Evolutionary conservation across 2,888 invertebrate species (phyloP).

Genomic region (Drosophila neoperkinsi): DNA sequence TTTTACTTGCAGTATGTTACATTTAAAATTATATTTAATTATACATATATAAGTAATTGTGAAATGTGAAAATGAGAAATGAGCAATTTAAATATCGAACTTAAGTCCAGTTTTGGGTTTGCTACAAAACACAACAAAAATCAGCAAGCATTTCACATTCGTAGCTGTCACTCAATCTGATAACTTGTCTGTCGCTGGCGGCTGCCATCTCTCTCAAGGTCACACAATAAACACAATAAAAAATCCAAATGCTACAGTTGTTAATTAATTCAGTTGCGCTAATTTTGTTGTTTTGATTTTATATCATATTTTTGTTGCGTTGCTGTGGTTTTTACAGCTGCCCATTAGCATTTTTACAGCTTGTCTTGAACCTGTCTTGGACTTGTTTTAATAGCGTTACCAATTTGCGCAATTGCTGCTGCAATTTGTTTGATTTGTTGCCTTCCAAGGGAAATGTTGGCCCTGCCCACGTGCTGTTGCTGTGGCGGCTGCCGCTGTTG

Average conservation of each 20-base stretch:
- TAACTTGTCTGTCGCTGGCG: conserved; percentile 9
- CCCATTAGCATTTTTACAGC: conserved; percentile 62
- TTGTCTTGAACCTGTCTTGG: conserved; percentile 30
- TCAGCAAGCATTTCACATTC: conserved; percentile 48
- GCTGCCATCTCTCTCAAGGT: conserved; percentile 67
- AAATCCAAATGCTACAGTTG: conserved; percentile 69
- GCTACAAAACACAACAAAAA: conserved; percentile 35
- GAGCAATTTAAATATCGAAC: conserved; percentile 21
- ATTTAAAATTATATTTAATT: conserved; percentile 72
- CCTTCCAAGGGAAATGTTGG: conserved; percentile 48
- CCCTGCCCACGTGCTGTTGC: conserved; percentile 45
- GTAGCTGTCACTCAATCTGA: conserved; percentile 48
- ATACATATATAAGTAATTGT: conserved; percentile 50
- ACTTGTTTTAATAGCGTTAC: conserved; percentile 41
- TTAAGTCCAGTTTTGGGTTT: conserved; percentile 37
- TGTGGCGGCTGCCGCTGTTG: conserved; percentile 2
- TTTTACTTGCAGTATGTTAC: conserved; percentile 41
- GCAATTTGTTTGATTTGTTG: conserved; percentile 57
- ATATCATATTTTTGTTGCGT: conserved; percentile 4
- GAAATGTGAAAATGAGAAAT: conserved; percentile 54
- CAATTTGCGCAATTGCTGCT: conserved; percentile 65
- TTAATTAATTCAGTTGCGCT: conserved; percentile 78
- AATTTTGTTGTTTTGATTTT: conserved; percentile 62
- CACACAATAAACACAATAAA: conserved; percentile 25
- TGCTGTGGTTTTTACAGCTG: conserved; percentile 40